Conservation (phyloP, 2,888 invertebrate species). For the Ypsolopha scabrella region DNA sequence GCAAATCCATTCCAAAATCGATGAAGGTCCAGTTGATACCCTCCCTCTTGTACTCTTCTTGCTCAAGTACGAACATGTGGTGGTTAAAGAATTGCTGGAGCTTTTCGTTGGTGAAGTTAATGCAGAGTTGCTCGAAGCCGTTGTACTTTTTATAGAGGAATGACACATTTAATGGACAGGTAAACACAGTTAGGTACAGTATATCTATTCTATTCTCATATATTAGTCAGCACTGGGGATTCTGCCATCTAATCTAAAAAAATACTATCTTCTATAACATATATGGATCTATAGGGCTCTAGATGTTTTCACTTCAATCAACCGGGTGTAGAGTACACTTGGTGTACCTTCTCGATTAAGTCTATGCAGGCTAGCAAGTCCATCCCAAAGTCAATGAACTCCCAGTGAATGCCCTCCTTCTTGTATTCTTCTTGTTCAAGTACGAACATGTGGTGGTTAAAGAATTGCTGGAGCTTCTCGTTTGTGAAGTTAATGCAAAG, state of each 20-base stretch:
- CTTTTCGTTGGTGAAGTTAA: slow-evolving; percentile 98
- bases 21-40: slow-evolving; percentile 97
- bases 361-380: slow-evolving; percentile 99
- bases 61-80: slow-evolving; percentile 97
- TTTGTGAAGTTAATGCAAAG: slow-evolving; percentile 99
- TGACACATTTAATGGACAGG: slow-evolving; percentile 32
- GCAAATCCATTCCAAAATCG: slow-evolving; percentile 97
- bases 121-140: slow-evolving; percentile 98
- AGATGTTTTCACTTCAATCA: slow-evolving; percentile 12
- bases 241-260: slow-evolving; percentile 4
- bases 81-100: slow-evolving; percentile 99
- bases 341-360: slow-evolving; percentile 94
- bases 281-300: slow-evolving; percentile 3
- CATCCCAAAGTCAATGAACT: slow-evolving; percentile 99
- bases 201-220: slow-evolving; percentile 9
- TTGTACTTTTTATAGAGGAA: slow-evolving; percentile 75
- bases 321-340: slow-evolving; percentile 23
- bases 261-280: background rate
- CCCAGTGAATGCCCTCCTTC: slow-evolving; percentile 97
- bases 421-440: slow-evolving; percentile 99
- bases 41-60: slow-evolving; percentile 95
- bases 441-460: slow-evolving; percentile 99
- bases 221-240: slow-evolving; percentile 5
- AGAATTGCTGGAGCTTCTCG: slow-evolving; percentile 99
- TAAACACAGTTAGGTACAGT: slow-evolving; percentile 29